These are phyloP conservation scores for Polyodon spathula DNA, from an alignment of 2,113 vertebrate genomes.

Conservation along the genomic window DNA sequence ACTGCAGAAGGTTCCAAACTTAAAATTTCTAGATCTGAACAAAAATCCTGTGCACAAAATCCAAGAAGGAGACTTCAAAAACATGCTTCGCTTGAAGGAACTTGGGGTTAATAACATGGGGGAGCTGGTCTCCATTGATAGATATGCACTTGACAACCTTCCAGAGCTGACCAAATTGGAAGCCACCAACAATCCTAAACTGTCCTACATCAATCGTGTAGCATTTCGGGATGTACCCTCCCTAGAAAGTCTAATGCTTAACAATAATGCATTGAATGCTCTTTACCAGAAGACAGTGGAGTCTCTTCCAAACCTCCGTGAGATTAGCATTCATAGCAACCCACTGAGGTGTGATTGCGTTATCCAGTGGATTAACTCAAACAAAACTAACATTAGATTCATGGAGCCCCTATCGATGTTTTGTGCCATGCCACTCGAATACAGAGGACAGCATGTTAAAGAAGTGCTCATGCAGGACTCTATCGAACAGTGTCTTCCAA, in stretches of 20 bases:
- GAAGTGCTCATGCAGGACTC: slow-evolving; percentile 73
- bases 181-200: slow-evolving; percentile 91
- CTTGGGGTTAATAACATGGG: slow-evolving; percentile 94
- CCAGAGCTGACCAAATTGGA: slow-evolving; percentile 94
- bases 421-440: slow-evolving; percentile 80
- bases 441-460: slow-evolving; percentile 74
- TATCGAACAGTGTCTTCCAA: slow-evolving; percentile 79
- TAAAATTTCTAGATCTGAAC: slow-evolving; percentile 96
- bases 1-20: slow-evolving; percentile 86
- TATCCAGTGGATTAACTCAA: slow-evolving; percentile 87
- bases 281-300: slow-evolving; percentile 84
- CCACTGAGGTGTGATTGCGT: slow-evolving; percentile 90
- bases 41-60: slow-evolving; percentile 94
- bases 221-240: slow-evolving; percentile 88
- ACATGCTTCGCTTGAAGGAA: slow-evolving; percentile 89
- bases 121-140: slow-evolving; percentile 85
- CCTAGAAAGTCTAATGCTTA: slow-evolving; percentile 93
- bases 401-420: slow-evolving; percentile 95
- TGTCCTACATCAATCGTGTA: slow-evolving; percentile 79
- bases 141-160: slow-evolving; percentile 83
- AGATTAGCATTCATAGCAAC: slow-evolving; percentile 94
- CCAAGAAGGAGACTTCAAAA: slow-evolving; percentile 87
- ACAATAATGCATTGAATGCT: slow-evolving; percentile 87
- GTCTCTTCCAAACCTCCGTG: slow-evolving; percentile 82
- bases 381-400: slow-evolving; percentile 86